Conservation (phyloP, 2,113 vertebrate genomes). For the Xiphophorus hellerii region DNA sequence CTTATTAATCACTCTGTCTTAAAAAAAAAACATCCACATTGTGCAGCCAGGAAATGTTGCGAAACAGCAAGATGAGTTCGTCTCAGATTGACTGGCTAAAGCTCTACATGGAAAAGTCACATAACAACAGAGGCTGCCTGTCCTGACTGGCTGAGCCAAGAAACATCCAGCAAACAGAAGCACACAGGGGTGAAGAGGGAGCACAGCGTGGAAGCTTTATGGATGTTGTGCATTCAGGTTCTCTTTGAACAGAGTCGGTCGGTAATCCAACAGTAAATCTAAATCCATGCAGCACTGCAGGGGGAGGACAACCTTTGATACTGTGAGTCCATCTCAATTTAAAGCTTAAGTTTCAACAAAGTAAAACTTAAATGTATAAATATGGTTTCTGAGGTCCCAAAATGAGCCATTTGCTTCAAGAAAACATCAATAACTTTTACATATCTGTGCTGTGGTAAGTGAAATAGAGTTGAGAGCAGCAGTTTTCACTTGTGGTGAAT, state of each 20-base stretch:
- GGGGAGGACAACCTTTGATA: background rate
- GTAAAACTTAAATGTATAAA: background rate
- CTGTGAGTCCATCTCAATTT: background rate
- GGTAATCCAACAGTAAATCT: background rate
- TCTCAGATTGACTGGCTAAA: conserved; percentile 44
- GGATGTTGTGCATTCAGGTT: conserved; percentile 7
- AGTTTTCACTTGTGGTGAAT: background rate
- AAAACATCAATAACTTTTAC: background rate
- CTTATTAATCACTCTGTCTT: conserved; percentile 63
- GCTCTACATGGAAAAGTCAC: conserved; percentile 61
- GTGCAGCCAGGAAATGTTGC: conserved; percentile 44
- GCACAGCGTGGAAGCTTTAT: conserved; percentile 4
- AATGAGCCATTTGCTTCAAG: too few species aligned
- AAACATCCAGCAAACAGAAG: conserved; percentile 41
- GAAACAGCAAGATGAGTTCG: conserved; percentile 35
- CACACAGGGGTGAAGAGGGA: conserved; percentile 10
- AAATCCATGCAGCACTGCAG: background rate
- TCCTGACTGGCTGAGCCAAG: conserved; percentile 18
- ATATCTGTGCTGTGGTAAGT: background rate
- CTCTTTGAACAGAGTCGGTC: background rate
- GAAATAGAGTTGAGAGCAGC: background rate
- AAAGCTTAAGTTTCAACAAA: background rate
- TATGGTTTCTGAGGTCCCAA: background rate
- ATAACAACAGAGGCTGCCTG: conserved; percentile 51
- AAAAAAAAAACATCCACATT: conserved; percentile 47